Conservation (phyloP, 2,888 invertebrate species). For the Hydriomena furcata region DNA sequence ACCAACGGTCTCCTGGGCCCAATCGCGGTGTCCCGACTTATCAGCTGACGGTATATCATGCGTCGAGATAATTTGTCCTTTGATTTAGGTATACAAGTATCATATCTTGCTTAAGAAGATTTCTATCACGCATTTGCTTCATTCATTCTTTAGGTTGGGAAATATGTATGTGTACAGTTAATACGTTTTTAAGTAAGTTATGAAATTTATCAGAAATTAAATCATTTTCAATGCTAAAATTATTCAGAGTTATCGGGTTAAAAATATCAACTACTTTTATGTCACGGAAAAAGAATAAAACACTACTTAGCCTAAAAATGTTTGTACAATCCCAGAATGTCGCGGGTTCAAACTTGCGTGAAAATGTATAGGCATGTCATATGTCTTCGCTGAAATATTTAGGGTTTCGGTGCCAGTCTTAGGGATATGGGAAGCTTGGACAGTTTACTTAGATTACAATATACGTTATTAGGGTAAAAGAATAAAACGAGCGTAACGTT, state of each 20-base stretch:
- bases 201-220: no score
- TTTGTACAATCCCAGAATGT: conserved; percentile 40
- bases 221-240: no score
- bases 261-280: conserved; percentile 17
- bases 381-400: conserved; percentile 55
- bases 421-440: conserved; percentile 34
- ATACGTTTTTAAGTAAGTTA: no score
- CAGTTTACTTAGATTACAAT: conserved; percentile 44
- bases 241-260: background rate
- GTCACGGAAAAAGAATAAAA: conserved; percentile 30
- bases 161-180: no score
- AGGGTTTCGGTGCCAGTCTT: conserved; percentile 44
- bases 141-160: background rate
- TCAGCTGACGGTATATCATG: conserved; percentile 49
- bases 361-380: conserved; percentile 66
- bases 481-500: conserved; percentile 22
- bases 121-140: conserved; percentile 23
- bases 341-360: conserved; percentile 60
- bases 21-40: conserved; percentile 43
- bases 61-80: conserved; percentile 33
- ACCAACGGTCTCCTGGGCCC: conserved; percentile 39
- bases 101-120: conserved; percentile 22
- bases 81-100: conserved; percentile 35
- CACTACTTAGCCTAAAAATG: conserved; percentile 51
- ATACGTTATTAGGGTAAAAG: conserved; percentile 27